phyloP scores from a whole-genome alignment of 2,113 vertebrate species.

The Notothenia coriiceps region DNA sequence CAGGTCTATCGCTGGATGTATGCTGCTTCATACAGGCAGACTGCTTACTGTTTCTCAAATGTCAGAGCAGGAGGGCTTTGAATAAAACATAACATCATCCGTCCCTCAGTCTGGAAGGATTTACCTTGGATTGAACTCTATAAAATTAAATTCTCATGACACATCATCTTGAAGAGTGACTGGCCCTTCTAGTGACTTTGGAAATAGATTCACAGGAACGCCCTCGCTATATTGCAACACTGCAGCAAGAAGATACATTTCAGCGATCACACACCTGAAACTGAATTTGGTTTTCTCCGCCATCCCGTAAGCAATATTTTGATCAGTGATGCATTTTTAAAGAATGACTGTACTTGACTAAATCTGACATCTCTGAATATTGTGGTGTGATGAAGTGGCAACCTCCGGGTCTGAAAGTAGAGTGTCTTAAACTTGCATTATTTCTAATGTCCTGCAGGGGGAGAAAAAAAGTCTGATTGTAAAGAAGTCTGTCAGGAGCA shows the following conservation, averaged over 20 bases:
- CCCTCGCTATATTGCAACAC: not conserved
- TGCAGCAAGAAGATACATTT: constrained; percentile 18
- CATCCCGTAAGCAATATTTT: constrained; percentile 2
- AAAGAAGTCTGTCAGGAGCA: too few relatives aligned
- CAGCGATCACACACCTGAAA: constrained; percentile 21
- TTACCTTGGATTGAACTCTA: constrained; percentile 50
- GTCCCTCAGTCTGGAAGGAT: constrained; percentile 42
- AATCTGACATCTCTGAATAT: not conserved
- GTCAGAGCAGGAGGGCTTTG: constrained; percentile 48
- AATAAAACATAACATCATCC: constrained; percentile 76
- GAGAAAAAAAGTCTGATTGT: too few relatives aligned
- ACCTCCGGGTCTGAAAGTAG: not conserved
- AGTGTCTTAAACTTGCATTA: not conserved
- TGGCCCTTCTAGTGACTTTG: constrained; percentile 46
- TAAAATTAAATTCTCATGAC: constrained; percentile 48
- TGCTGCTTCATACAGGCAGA: constrained; percentile 34
- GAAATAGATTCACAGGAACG: constrained; percentile 36
- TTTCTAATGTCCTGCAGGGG: too few relatives aligned
- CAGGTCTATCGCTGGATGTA: constrained; percentile 44
- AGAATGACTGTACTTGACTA: not conserved
- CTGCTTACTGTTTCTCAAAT: constrained; percentile 53
- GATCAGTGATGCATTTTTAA: not conserved
- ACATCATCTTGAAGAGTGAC: constrained; percentile 44
- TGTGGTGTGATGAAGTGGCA: not conserved
- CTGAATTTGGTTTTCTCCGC: constrained; percentile 2